Evolutionary conservation across 2,797 vertebrate species (phyloP), one percentile per base, ranked within the genome.

Genomic region (Sparidentex hasta): DNA sequence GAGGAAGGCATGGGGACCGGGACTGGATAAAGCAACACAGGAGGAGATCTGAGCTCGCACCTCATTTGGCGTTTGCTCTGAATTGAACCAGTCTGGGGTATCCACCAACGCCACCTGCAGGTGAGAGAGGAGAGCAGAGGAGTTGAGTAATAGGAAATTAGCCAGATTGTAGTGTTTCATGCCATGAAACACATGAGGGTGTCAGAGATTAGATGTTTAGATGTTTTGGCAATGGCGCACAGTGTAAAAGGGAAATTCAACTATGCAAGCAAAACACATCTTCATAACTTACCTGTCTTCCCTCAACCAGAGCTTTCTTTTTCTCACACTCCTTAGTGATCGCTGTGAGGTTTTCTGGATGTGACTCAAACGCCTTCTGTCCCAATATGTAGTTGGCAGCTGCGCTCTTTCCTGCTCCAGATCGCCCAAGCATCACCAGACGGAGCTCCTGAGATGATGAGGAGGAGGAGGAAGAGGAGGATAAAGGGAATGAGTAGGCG

Each of bases 1-100:
- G 25, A 96, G 91, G 85, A 96, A 95, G 59, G 86, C 89, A 1
- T 96, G 95, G 41, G 95, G 96, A 12, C 96, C 96, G 0, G 96
- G 96, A 58, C 92, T 90, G 43, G 89, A 88, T 78, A 96, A 74
- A 50, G 93, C 80, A 33, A 95, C 74, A 7, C 94, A 95, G 54
- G 93, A 91, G 8, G 93, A 93, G 79, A 95, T 91, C 82, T 95
- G 94, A 59, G 89, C 85, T 56, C 87, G 92, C 41, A 95, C 86
- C 65, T 93, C 93, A 2, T 92, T 93, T 7, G 90, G 91, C 29
- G 90, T 56, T 29, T 25, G 71, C 67, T 95, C 91, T 0, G 95
- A 86, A 57, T 87, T 72, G 68, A 95, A 94, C 95, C 94, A 96
- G 88, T 95, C 95, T 17, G 95, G 94, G 1, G 95, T 96, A 78